These are phyloP conservation scores for Leucophenga varia DNA, from an alignment of 1,140 invertebrate genomes.

Conservation along the genomic window DNA sequence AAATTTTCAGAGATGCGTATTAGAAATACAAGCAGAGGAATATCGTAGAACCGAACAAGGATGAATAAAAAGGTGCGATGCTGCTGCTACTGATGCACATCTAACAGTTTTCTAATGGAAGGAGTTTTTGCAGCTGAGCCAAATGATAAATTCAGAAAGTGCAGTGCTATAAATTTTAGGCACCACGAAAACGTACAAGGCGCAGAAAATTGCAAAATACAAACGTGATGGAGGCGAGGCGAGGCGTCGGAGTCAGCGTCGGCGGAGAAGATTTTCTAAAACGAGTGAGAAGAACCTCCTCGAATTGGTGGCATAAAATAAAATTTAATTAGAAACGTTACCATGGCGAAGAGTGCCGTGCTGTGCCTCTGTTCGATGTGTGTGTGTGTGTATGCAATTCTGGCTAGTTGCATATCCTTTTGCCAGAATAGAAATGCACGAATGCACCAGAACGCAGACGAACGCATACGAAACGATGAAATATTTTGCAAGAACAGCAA, in stretches of 20 bases:
- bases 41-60: conserved; percentile 17
- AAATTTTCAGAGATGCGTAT: too few species aligned
- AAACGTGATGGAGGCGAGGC: neutral
- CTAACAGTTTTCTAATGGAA: too few species aligned
- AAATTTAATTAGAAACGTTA: conserved; percentile 54
- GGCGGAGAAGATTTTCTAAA: too few species aligned
- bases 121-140: conserved; percentile 6
- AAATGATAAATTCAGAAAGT: conserved; percentile 30
- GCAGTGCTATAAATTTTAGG: conserved; percentile 41
- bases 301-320: conserved; percentile 53
- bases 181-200: neutral
- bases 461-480: conserved; percentile 39
- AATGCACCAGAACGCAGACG: too few species aligned
- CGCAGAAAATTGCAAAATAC: too few species aligned
- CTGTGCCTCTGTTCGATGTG: neutral
- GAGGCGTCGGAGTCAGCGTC: neutral
- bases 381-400: too few species aligned
- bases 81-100: neutral
- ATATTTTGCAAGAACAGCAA: conserved; percentile 26
- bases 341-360: conserved; percentile 34
- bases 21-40: conserved; percentile 13
- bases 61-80: conserved; percentile 10
- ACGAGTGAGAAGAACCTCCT: conserved; percentile 34
- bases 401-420: conserved; percentile 6
- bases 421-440: neutral